Conservation (phyloP, 1,140 invertebrate species). For the Nilaparvata lugens region DNA sequence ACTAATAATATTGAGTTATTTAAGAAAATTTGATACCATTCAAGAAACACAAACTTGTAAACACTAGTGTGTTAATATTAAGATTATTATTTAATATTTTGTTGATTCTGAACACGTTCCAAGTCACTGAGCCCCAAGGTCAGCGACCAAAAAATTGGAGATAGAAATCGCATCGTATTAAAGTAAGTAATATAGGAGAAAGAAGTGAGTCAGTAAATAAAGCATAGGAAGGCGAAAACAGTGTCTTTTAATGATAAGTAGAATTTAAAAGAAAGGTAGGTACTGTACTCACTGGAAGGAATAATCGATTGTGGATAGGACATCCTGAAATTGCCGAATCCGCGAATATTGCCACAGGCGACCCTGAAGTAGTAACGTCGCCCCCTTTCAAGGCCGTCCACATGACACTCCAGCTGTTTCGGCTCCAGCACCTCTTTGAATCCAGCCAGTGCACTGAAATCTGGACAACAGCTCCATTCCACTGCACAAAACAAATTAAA, state of each 20-base stretch:
- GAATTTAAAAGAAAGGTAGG: not conserved
- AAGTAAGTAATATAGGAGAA: no score
- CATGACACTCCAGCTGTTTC: constrained; percentile 42
- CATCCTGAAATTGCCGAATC: constrained; percentile 66
- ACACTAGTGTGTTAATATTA: no score
- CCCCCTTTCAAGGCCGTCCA: constrained; percentile 61
- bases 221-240: not conserved
- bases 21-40: no score
- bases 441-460: constrained; percentile 46
- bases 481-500: constrained; percentile 40
- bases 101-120: no score
- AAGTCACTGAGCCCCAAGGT: no score
- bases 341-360: constrained; percentile 80
- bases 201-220: not conserved
- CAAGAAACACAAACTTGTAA: no score
- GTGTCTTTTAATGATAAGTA: not conserved
- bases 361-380: constrained; percentile 80
- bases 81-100: no score
- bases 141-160: no score
- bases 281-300: constrained; percentile 73
- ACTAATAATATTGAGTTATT: no score
- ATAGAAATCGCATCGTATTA: no score
- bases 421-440: constrained; percentile 57
- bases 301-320: constrained; percentile 72
- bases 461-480: constrained; percentile 67